Conservation (phyloP, 2,113 vertebrate genomes). For the Acrocephalus kingi region DNA sequence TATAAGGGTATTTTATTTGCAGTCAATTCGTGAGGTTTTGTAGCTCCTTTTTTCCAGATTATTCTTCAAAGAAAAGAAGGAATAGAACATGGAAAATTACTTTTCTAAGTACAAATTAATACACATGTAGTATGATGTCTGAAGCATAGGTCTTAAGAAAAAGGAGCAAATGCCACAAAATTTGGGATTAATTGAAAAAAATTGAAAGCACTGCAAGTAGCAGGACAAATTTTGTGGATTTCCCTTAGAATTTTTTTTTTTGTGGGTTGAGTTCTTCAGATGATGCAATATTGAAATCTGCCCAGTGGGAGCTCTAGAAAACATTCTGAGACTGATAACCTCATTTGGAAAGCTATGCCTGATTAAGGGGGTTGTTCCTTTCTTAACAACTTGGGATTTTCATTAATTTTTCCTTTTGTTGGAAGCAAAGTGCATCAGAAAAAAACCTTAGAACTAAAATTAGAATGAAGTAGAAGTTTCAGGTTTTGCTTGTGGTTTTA, state of each 20-base stretch:
- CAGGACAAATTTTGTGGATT: background rate
- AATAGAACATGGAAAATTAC: background rate
- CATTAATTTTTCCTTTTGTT: background rate
- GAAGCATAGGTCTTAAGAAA: background rate
- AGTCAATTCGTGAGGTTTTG: background rate
- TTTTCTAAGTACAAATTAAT: background rate
- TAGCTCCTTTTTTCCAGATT: background rate
- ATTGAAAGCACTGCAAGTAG: background rate
- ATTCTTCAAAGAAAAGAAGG: background rate
- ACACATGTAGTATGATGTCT: fast-evolving
- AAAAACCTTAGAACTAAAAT: background rate
- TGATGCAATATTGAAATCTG: background rate
- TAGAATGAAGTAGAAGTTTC: background rate
- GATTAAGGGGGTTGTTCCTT: background rate
- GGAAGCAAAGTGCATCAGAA: background rate
- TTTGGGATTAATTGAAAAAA: background rate
- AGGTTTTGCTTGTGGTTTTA: background rate
- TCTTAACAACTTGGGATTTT: background rate
- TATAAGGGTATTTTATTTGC: background rate
- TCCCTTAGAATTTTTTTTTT: background rate
- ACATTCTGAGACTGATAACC: background rate
- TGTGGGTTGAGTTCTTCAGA: background rate
- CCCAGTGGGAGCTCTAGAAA: background rate
- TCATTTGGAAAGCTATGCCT: background rate
- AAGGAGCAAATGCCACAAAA: background rate